phyloP scores from a whole-genome alignment of 2,797 vertebrate genomes.

The Hephaestus fuliginosus region DNA sequence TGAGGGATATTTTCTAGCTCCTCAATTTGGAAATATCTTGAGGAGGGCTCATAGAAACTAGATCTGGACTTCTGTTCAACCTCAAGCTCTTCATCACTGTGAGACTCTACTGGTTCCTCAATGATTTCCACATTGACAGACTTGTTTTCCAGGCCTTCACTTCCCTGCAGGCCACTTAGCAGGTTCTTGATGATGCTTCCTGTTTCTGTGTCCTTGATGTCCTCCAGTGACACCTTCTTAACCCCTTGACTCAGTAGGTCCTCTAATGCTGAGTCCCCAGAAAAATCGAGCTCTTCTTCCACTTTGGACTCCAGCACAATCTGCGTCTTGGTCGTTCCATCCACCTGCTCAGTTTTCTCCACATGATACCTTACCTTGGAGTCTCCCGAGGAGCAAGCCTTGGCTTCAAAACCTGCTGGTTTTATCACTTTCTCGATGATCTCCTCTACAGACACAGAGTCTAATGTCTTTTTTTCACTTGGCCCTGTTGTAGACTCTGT shows the following conservation, averaged over 20 bases:
- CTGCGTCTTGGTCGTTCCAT: constrained; percentile 89
- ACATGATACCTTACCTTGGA: constrained; percentile 88
- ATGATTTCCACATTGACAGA: constrained; percentile 93
- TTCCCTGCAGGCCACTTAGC: constrained; percentile 86
- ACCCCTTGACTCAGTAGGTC: constrained; percentile 85
- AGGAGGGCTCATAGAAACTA: constrained; percentile 75
- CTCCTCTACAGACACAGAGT: constrained; percentile 88
- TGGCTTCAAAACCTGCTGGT: constrained; percentile 84
- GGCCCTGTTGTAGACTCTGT: constrained; percentile 31
- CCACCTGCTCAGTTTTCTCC: constrained; percentile 88
- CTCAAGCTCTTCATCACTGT: constrained; percentile 78
- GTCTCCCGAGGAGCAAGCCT: constrained; percentile 80
- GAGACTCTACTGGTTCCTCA: constrained; percentile 88
- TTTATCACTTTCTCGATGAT: constrained; percentile 92
- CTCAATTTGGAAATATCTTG: constrained; percentile 90
- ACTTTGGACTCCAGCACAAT: constrained; percentile 91
- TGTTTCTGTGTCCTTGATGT: constrained; percentile 84
- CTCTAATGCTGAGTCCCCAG: constrained; percentile 80
- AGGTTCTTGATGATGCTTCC: constrained; percentile 90
- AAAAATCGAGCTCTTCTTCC: constrained; percentile 89
- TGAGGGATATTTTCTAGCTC: constrained; percentile 89
- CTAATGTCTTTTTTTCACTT: constrained; percentile 81
- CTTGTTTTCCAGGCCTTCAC: constrained; percentile 81
- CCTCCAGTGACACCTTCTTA: constrained; percentile 86
- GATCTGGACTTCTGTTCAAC: constrained; percentile 81